Base-by-base conservation (phyloP, 2,797 vertebrate species). In the Bradypodion pumilum region DNA sequence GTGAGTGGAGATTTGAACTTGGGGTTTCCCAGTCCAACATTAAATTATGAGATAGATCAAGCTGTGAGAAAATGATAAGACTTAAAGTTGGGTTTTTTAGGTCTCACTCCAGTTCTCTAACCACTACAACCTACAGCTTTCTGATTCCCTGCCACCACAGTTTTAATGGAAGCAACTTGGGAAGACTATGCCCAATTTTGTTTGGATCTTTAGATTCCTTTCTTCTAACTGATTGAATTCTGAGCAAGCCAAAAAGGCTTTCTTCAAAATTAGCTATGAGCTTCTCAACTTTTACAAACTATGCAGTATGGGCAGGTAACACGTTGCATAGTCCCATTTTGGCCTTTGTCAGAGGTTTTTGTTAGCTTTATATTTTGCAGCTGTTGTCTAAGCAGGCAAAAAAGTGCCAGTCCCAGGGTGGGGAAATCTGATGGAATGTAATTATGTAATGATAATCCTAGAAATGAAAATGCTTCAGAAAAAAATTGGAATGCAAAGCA, bases 391-490 rank as follows among this genome's bases (percentile, higher is more conserved):
- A 77, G 81, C 68, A 91, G 94, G 93, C 16, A 93, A 89, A 91
- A 93, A 37, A 94, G 90, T 86, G 89, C 89, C 68, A 0, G 92
- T 86, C 91, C 91, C 91, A 94, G 93, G 92, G 91, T 94, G 91
- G 86, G 89, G 89, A 91, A 94, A 94, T 86, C 81, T 91, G 89
- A 91, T 93, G 89, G 88, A 92, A 91, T 32, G 49, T 93, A 93
- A 95, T 95, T 95, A 94, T 90, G 90, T 94, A 94, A 92, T 93
- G 93, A 95, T 93, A 93, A 94, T 92, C n/a, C 94, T 94, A 89
- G 93, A 91, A 91, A 88, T 91, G 91, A 89, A 91, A 82, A 88
- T 82, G 91, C 90, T 93, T 89, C 90, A 19, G 93, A 90, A 93
- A 90, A 93, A 94, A 93, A 92, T 83, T 92, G 91, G 91, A 81